Percentiles rank a stretch among this genome's conserved stretches.
Conservation (phyloP, 2,888 invertebrate genomes). For the Cephus nigrinus region DNA sequence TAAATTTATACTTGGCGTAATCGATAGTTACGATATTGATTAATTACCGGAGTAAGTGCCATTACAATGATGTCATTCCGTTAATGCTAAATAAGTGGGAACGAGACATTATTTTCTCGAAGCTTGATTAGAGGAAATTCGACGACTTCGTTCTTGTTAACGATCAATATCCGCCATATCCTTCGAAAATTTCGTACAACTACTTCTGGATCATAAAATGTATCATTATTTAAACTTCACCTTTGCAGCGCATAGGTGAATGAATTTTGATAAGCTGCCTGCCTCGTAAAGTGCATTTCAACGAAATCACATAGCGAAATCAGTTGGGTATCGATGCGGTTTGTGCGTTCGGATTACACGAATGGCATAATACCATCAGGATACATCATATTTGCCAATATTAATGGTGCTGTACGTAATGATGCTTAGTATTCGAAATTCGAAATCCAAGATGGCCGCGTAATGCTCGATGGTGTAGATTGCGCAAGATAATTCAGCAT, state of each 20-base stretch:
- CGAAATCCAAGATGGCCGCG: conserved; percentile 36
- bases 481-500: conserved; percentile 29
- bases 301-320: background rate
- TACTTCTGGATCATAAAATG: background rate
- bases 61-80: background rate
- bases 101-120: background rate
- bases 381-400: conserved; percentile 24
- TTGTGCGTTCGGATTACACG: background rate
- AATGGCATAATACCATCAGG: conserved; percentile 12
- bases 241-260: background rate
- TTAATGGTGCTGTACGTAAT: conserved; percentile 33
- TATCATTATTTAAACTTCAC: background rate
- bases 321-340: background rate
- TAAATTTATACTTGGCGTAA: background rate
- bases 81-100: background rate
- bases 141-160: background rate
- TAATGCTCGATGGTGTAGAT: conserved; percentile 15
- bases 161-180: background rate
- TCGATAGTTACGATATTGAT: background rate
- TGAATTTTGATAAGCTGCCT: background rate
- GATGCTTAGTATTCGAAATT: conserved; percentile 52
- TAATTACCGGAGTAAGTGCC: background rate
- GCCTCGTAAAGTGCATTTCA: background rate
- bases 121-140: background rate
- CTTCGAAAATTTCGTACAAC: background rate